Conservation (phyloP, 2,888 invertebrate genomes). For the Neoscelio sp. region DNA sequence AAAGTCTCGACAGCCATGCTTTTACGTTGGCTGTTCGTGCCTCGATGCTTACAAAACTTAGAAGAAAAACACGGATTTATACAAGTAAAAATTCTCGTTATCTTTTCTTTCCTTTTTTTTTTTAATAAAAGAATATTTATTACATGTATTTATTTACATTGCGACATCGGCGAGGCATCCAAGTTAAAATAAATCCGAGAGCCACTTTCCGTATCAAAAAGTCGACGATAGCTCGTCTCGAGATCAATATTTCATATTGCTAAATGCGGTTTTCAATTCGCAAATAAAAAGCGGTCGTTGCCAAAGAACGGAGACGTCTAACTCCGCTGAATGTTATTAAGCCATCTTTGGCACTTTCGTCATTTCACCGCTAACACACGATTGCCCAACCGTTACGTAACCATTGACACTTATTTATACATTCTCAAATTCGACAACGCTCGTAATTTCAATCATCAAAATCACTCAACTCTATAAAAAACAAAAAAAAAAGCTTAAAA, state of each 20-base stretch:
- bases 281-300: conserved; percentile 23
- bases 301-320: too few species aligned
- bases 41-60: too few species aligned
- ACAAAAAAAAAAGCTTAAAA: too few species aligned
- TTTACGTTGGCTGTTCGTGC: too few species aligned
- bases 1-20: neutral
- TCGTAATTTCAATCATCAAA: too few species aligned
- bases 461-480: too few species aligned
- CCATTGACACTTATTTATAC: too few species aligned
- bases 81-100: too few species aligned
- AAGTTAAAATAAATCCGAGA: conserved; percentile 7
- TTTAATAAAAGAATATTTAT: conserved; percentile 35
- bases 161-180: conserved; percentile 17
- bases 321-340: conserved; percentile 3
- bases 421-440: conserved; percentile 8
- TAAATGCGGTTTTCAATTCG: conserved; percentile 35
- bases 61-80: too few species aligned
- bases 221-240: conserved; percentile 22
- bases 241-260: conserved; percentile 33
- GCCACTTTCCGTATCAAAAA: conserved; percentile 5
- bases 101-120: too few species aligned
- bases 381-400: conserved; percentile 16
- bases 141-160: conserved; percentile 12
- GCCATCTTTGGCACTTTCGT: conserved; percentile 29
- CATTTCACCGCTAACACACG: too few species aligned